phyloP scores from a whole-genome alignment of 2,888 invertebrate species.

The Hypsopygia costalis region DNA sequence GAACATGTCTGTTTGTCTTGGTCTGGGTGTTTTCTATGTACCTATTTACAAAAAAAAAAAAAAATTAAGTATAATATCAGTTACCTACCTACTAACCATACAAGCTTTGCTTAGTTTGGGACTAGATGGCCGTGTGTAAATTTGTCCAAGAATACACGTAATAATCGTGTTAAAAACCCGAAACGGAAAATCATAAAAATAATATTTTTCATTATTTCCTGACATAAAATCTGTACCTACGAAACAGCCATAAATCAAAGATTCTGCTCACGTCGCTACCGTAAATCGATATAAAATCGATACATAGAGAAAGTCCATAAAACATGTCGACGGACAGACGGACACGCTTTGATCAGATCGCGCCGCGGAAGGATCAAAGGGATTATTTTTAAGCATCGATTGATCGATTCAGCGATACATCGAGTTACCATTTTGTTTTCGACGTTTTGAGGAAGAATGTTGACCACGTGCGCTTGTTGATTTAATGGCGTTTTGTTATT shows the following conservation, averaged over 20 bases:
- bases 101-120: too few species aligned
- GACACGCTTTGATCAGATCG: constrained; percentile 47
- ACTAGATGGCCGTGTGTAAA: too few species aligned
- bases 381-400: constrained; percentile 41
- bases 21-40: too few species aligned
- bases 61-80: too few species aligned
- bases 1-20: too few species aligned
- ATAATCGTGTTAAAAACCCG: too few species aligned
- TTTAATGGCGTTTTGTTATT: too few species aligned
- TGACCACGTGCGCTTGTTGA: not conserved
- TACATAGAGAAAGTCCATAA: constrained; percentile 39
- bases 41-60: too few species aligned
- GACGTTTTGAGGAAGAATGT: constrained; percentile 5
- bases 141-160: too few species aligned
- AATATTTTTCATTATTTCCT: not conserved
- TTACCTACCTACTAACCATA: too few species aligned
- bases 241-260: not conserved
- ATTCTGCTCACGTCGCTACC: not conserved
- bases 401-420: constrained; percentile 44
- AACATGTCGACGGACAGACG: constrained; percentile 30
- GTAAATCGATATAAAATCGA: constrained; percentile 10
- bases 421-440: constrained; percentile 25
- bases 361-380: constrained; percentile 47
- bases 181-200: too few species aligned
- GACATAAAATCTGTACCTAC: not conserved